phyloP scores from a whole-genome alignment of 2,888 invertebrate genomes.

The Drosophila mimica region DNA sequence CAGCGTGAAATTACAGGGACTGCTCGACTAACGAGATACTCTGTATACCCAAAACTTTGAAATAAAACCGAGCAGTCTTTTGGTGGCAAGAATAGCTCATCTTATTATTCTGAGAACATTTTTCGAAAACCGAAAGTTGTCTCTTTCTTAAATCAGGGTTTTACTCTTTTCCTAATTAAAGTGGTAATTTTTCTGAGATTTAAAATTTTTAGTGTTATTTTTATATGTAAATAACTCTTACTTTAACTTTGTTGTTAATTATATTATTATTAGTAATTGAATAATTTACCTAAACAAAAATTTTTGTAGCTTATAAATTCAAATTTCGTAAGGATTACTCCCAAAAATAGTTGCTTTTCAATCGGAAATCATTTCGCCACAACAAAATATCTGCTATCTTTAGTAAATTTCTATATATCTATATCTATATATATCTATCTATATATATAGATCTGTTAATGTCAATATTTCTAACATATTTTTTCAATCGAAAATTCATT shows the following conservation, averaged over 20 bases:
- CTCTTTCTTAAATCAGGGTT: neutral
- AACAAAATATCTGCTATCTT: neutral
- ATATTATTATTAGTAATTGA: neutral
- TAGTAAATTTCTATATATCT: neutral
- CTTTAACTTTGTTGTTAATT: neutral
- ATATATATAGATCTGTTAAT: neutral
- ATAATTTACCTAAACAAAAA: neutral
- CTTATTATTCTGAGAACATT: neutral
- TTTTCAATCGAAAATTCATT: neutral
- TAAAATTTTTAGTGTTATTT: too few relatives aligned
- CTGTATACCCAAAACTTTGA: neutral
- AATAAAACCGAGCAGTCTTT: neutral
- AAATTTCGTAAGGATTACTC: neutral
- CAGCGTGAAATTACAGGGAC: slow-evolving; percentile 59
- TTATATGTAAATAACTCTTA: neutral
- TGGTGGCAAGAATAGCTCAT: too few relatives aligned
- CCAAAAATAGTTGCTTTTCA: neutral
- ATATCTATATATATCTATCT: fast-evolving
- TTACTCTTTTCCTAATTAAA: neutral
- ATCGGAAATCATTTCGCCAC: neutral
- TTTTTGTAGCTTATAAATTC: neutral
- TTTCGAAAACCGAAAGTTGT: neutral
- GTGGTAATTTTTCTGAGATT: too few relatives aligned
- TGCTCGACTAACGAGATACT: neutral
- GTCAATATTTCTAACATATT: neutral